phyloP scores from a whole-genome alignment of 1,140 invertebrate species.

The Neodiprion lecontei region DNA sequence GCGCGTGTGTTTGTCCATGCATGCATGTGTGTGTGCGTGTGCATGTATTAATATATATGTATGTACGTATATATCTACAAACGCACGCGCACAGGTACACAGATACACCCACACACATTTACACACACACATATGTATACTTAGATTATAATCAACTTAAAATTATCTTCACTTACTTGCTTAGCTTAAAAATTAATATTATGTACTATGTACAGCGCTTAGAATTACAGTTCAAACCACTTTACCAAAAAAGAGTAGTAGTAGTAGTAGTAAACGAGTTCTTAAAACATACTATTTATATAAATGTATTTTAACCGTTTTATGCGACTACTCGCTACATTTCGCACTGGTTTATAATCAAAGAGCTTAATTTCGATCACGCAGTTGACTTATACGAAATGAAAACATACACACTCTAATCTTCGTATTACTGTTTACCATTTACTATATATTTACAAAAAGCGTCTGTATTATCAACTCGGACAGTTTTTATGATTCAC shows the following conservation, averaged over 20 bases:
- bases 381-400: slow-evolving; percentile 57
- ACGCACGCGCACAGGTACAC: no score
- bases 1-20: neutral
- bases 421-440: slow-evolving; percentile 48
- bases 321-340: slow-evolving; percentile 23
- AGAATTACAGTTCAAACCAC: slow-evolving; percentile 47
- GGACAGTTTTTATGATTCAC: slow-evolving; percentile 18
- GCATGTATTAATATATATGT: neutral
- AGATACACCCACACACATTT: no score
- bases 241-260: slow-evolving; percentile 45
- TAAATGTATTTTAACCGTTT: neutral
- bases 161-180: slow-evolving; percentile 45
- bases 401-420: slow-evolving; percentile 57
- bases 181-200: slow-evolving; percentile 57
- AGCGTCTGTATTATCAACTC: slow-evolving; percentile 44
- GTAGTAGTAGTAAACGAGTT: slow-evolving; percentile 19
- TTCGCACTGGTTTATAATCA: slow-evolving; percentile 45
- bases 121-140: neutral
- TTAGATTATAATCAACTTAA: neutral
- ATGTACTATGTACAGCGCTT: slow-evolving; percentile 62
- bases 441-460: slow-evolving; percentile 56
- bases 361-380: slow-evolving; percentile 40
- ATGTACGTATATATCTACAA: neutral
- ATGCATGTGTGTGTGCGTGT: neutral
- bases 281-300: slow-evolving; percentile 8